These are phyloP conservation scores for Anthopleura sola DNA, from an alignment of 64 coral and sea anemone species.

Conservation along the genomic window DNA sequence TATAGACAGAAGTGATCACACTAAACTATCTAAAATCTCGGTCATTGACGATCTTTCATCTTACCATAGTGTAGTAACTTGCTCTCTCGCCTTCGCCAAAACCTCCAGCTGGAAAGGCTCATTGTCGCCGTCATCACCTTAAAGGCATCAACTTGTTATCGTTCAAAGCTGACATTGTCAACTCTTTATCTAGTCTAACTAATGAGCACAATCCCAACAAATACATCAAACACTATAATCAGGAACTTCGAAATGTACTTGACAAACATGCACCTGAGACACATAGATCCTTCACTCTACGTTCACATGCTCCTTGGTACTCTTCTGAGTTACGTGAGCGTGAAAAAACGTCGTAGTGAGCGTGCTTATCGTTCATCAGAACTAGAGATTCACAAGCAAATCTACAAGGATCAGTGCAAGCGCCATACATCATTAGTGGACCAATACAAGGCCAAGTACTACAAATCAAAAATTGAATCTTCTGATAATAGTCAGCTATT, in stretches of 20 bases:
- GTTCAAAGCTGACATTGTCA: no score
- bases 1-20: constrained; percentile 15
- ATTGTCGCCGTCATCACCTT: no score
- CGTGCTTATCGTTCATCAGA: constrained; percentile 34
- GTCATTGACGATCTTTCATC: constrained; percentile 19
- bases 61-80: constrained; percentile 28
- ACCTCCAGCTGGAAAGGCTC: constrained; percentile 20
- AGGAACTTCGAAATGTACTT: constrained; percentile 20
- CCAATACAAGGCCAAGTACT: constrained; percentile 42
- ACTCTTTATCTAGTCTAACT: no score
- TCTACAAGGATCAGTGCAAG: constrained; percentile 24
- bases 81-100: constrained; percentile 34
- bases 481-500: constrained; percentile 36
- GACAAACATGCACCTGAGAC: constrained; percentile 46
- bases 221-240: no score
- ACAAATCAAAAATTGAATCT: constrained; percentile 47
- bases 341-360: constrained; percentile 39
- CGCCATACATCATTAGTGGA: constrained; percentile 31
- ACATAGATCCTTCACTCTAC: constrained; percentile 21
- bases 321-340: constrained; percentile 5
- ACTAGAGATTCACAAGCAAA: constrained; percentile 44
- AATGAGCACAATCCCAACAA: no score
- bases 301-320: constrained; percentile 45
- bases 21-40: neutral
- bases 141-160: no score